Evolutionary conservation across 2,888 invertebrate species (phyloP).

Genomic region (Caenorhabditis becei): DNA sequence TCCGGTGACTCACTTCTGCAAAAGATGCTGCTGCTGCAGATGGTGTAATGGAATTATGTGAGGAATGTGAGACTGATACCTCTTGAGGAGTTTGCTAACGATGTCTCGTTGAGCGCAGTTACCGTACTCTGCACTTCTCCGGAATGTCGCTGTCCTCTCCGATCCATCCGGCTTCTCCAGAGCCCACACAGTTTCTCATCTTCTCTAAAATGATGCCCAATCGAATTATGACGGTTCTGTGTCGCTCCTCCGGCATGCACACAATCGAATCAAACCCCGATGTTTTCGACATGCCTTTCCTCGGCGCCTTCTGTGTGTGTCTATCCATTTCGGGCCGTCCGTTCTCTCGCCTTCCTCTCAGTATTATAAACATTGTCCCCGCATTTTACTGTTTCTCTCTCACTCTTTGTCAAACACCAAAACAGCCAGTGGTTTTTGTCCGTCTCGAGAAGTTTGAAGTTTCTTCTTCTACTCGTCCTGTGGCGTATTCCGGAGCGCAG

Average conservation of each 20-base stretch:
- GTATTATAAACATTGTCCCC: constrained; percentile 45
- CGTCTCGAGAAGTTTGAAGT: constrained; percentile 7
- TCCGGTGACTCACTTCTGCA: constrained; percentile 44
- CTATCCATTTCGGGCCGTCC: constrained; percentile 41
- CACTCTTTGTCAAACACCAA: constrained; percentile 43
- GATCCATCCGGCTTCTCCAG: background rate
- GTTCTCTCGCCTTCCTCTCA: constrained; percentile 27
- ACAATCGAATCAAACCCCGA: constrained; percentile 43
- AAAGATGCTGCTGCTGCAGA: constrained; percentile 14
- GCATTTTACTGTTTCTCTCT: constrained; percentile 28
- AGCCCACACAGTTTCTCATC: too few relatives aligned
- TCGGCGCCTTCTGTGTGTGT: constrained; percentile 9
- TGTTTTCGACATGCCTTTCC: constrained; percentile 27
- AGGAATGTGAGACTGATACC: constrained; percentile 3
- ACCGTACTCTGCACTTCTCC: background rate
- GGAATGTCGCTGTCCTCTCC: background rate
- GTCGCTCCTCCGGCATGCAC: constrained; percentile 21
- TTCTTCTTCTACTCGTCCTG: background rate
- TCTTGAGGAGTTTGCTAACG: background rate
- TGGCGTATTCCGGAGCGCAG: constrained; percentile 17
- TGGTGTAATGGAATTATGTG: constrained; percentile 33
- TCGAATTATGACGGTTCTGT: constrained; percentile 33
- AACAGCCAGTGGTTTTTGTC: constrained; percentile 41
- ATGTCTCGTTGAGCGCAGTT: background rate
- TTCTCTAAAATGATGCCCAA: constrained; percentile 23